Evolutionary conservation across 2,797 vertebrate genomes (phyloP).

Genomic region (Bovichtus diacanthus): DNA sequence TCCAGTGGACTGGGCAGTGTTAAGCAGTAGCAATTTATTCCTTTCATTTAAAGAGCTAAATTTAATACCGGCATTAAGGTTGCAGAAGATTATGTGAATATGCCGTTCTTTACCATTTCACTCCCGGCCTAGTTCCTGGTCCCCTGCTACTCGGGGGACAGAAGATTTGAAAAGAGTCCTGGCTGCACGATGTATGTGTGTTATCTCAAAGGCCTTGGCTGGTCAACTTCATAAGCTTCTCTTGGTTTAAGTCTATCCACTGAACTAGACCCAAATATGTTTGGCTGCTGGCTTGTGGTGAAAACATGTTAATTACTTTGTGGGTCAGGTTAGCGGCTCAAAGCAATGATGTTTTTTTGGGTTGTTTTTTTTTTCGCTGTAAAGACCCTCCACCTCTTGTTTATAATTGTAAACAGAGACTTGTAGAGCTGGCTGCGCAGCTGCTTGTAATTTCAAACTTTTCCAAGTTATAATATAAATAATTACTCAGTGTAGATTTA

Average conservation of each 20-base stretch:
- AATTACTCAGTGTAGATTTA: not conserved
- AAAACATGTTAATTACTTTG: conserved; percentile 61
- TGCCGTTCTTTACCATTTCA: conserved; percentile 50
- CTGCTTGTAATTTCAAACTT: conserved; percentile 1
- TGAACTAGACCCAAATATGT: conserved; percentile 66
- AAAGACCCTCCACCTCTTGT: not conserved
- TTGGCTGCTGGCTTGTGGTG: conserved; percentile 39
- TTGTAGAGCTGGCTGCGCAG: conserved; percentile 1
- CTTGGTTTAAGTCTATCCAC: conserved; percentile 64
- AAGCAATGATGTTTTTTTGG: conserved; percentile 3
- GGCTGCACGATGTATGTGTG: conserved; percentile 60
- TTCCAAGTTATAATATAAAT: not conserved
- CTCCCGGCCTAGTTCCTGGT: conserved; percentile 52
- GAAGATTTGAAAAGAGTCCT: conserved; percentile 62
- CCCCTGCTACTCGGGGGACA: conserved; percentile 53
- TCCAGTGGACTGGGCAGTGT: conserved; percentile 50
- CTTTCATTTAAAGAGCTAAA: conserved; percentile 70
- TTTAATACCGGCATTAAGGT: conserved; percentile 74
- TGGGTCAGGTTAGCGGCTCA: conserved; percentile 45
- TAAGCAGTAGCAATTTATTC: conserved; percentile 66
- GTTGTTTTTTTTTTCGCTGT: not conserved
- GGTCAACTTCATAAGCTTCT: conserved; percentile 74
- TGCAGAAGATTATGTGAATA: conserved; percentile 68
- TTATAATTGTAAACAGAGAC: conserved; percentile 27
- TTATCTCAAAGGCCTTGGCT: conserved; percentile 78